Percentiles rank a stretch among this genome's conserved stretches.
These are phyloP conservation scores for Hycleus cichorii DNA, from an alignment of 1,140 invertebrate species.

Conservation along the genomic window DNA sequence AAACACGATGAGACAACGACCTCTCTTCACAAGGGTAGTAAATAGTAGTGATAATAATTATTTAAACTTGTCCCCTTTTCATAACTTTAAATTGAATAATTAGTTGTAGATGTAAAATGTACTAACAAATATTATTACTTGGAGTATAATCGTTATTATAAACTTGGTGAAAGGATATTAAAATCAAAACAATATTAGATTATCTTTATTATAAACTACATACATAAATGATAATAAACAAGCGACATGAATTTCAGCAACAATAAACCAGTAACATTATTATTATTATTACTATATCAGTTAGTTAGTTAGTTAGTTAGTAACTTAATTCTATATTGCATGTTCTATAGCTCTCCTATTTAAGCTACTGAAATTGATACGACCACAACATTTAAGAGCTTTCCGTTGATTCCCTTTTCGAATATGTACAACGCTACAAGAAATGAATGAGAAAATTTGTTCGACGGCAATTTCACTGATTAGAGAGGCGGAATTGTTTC, in stretches of 20 bases:
- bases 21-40: no score
- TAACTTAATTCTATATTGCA: no score
- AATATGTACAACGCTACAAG: no score
- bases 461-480: constrained; percentile 7
- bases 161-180: constrained; percentile 9
- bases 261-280: background rate
- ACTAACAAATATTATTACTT: constrained; percentile 2
- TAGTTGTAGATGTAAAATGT: constrained; percentile 5
- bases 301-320: no score
- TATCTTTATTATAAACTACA: background rate
- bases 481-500: constrained; percentile 10
- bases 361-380: no score
- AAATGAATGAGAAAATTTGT: constrained; percentile 13
- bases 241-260: constrained; percentile 1
- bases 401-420: no score
- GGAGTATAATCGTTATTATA: constrained; percentile 4
- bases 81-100: constrained; percentile 13
- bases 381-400: no score
- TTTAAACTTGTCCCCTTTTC: constrained; percentile 3
- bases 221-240: constrained; percentile 7
- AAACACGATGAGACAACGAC: no score
- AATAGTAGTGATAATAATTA: constrained; percentile 3
- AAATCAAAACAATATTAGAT: constrained; percentile 9
- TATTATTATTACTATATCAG: no score
- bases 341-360: no score